Base-by-base conservation (phyloP, 2,797 vertebrate species). In the Intellagama lesueurii region DNA sequence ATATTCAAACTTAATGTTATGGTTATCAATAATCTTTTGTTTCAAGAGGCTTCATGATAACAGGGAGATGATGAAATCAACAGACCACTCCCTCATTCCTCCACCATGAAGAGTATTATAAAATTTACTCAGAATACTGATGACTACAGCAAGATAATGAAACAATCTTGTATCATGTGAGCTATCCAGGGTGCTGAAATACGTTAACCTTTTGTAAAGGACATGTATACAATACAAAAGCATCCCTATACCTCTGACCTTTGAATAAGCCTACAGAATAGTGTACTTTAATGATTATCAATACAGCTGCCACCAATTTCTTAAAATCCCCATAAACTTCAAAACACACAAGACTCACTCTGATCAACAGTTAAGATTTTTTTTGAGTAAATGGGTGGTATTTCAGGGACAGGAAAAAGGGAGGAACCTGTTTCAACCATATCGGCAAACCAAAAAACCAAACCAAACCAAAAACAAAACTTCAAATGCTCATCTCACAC, bases 1-100 rank as follows among this genome's bases (percentile, higher is more conserved):
- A 7, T 91, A 85, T 89, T 89, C 66, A 85, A 86, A 66, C 79
- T 90, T 0, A 4, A 69, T 90, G 90, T 91, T 75, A 78, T 52
- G 81, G 32, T 89, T 94, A 92, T 77, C 84, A 91, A 76, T 52
- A 84, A 75, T 66, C 49, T 91, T 73, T 90, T 91, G 30, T 88
- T 94, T 92, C 90, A 88, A 91, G 92, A 44, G 94, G 87, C 83
- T 84, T 90, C 11, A 44, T 47, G 77, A 87, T 88, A 89, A 16
- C 0, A 32, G 79, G 89, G 40, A 47, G 85, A 78, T 92, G 89
- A 90, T 35, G 76, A 91, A 94, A 89, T 32, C 81, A 87, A 90
- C 0, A 56, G 49, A 85, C 81, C 7, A 35, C 40, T 14, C 47
- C 64, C 5, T 86, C 70, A 88, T 87, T 28, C n/a, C 12, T 86